Conservation (phyloP, 2,113 vertebrate genomes). For the Carettochelys insculpta region DNA sequence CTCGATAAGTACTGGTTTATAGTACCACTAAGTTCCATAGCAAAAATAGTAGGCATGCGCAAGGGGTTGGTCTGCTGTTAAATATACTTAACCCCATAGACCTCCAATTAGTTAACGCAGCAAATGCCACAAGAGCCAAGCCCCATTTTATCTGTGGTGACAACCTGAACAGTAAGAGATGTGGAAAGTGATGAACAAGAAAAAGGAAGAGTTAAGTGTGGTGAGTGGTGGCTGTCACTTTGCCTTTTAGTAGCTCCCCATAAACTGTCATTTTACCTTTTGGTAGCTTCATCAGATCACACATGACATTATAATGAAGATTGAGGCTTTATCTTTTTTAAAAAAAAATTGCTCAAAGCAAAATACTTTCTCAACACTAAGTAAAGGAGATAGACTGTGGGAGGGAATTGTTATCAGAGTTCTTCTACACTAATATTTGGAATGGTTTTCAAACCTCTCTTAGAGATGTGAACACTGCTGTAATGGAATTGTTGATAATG, state of each 20-base stretch:
- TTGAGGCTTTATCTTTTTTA: neutral
- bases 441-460: slow-evolving; percentile 9
- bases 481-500: slow-evolving; percentile 98
- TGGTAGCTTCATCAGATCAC: neutral
- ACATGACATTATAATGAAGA: neutral
- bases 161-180: neutral
- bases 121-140: neutral
- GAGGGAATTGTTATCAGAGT: neutral
- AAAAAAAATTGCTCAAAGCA: neutral
- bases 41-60: neutral
- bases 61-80: neutral
- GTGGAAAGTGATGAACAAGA: neutral
- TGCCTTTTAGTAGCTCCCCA: neutral
- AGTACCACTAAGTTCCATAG: neutral
- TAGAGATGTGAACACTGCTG: slow-evolving; percentile 97
- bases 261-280: neutral
- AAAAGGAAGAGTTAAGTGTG: neutral
- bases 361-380: neutral
- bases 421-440: neutral
- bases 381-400: neutral
- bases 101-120: neutral
- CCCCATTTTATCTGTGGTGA: neutral
- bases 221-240: neutral
- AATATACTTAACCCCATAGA: too few species aligned
- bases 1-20: neutral